A percentile compares a stretch with the other conserved stretches of the same genome.
Evolutionary conservation across 2,888 invertebrate species (phyloP).

Genomic region (Drosophila quinaria): DNA sequence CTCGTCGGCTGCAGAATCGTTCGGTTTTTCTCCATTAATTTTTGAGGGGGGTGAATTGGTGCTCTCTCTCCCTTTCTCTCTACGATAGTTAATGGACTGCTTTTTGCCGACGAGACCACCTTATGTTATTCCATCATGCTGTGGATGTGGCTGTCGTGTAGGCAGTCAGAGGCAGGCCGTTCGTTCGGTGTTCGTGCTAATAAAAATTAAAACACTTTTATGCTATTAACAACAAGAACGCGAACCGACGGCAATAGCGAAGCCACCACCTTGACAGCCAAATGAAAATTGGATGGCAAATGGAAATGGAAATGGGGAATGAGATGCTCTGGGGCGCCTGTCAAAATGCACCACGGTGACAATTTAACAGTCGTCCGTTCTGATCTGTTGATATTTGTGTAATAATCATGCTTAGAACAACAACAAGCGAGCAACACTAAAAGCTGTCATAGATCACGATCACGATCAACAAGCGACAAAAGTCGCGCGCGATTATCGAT

Average conservation of each 20-base stretch:
- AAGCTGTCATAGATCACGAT: slow-evolving; percentile 64
- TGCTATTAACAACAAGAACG: slow-evolving; percentile 77
- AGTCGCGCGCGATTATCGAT: slow-evolving; percentile 38
- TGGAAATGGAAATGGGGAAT: slow-evolving; percentile 26
- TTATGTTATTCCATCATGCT: too few relatives aligned
- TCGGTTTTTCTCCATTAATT: too few relatives aligned
- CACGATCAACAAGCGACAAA: slow-evolving; percentile 23
- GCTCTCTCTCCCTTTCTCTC: too few relatives aligned
- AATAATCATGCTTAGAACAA: slow-evolving; percentile 42
- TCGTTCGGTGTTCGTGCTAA: slow-evolving; percentile 71
- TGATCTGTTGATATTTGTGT: slow-evolving; percentile 36
- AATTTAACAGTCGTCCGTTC: slow-evolving; percentile 52
- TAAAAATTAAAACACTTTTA: slow-evolving; percentile 80
- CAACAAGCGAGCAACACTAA: slow-evolving; percentile 47
- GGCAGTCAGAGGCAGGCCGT: slow-evolving; percentile 45
- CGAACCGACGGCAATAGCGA: slow-evolving; percentile 46
- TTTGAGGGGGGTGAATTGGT: too few relatives aligned
- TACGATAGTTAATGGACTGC: too few relatives aligned
- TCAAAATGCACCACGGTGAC: slow-evolving; percentile 60
- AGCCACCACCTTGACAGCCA: slow-evolving; percentile 69
- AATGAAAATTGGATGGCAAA: slow-evolving; percentile 40
- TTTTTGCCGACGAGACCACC: too few relatives aligned
- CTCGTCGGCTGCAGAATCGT: too few relatives aligned
- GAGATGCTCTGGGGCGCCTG: slow-evolving; percentile 45
- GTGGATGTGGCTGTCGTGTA: slow-evolving; percentile 42